Percentiles rank a stretch among this genome's conserved stretches.
These are phyloP conservation scores for Cardiocondyla obscurior DNA, from an alignment of 1,140 invertebrate species.

Conservation along the genomic window DNA sequence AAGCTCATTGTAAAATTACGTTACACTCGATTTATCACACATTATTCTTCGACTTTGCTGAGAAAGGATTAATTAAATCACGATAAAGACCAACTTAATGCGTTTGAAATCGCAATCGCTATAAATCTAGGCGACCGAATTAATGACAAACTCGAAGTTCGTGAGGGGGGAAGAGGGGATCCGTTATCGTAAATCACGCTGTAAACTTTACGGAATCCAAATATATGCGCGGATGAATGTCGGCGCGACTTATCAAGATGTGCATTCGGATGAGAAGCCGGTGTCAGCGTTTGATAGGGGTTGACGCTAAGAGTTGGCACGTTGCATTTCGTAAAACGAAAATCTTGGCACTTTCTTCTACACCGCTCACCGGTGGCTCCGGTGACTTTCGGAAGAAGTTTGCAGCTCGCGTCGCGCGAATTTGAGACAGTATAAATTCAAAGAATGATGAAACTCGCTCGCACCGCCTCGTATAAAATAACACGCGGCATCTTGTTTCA, in stretches of 20 bases:
- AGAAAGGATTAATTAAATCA: slow-evolving; percentile 42
- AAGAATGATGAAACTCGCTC: slow-evolving; percentile 47
- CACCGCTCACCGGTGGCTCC: slow-evolving; percentile 18
- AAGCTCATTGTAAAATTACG: background rate
- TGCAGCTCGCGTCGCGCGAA: slow-evolving; percentile 13
- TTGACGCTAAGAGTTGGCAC: slow-evolving; percentile 51
- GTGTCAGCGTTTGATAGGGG: slow-evolving; percentile 64
- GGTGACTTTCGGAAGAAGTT: slow-evolving; percentile 21
- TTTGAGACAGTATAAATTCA: slow-evolving; percentile 39
- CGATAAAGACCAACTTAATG: slow-evolving; percentile 33
- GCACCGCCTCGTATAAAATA: background rate
- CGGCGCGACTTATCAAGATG: slow-evolving; percentile 40
- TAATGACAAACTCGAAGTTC: slow-evolving; percentile 44
- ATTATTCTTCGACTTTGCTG: slow-evolving; percentile 15
- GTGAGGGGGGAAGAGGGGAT: too few relatives aligned
- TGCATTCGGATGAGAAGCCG: slow-evolving; percentile 38
- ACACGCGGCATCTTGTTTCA: background rate
- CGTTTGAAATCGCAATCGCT: slow-evolving; percentile 26
- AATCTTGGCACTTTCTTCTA: slow-evolving; percentile 67
- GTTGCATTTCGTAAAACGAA: slow-evolving; percentile 68
- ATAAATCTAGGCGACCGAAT: slow-evolving; percentile 26
- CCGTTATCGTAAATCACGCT: slow-evolving; percentile 40
- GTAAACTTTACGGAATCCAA: slow-evolving; percentile 43
- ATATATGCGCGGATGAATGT: slow-evolving; percentile 32
- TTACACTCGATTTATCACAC: slow-evolving; percentile 27